phyloP scores from a whole-genome alignment of 2,888 invertebrate genomes.

The Mimumesa dahlbomi region DNA sequence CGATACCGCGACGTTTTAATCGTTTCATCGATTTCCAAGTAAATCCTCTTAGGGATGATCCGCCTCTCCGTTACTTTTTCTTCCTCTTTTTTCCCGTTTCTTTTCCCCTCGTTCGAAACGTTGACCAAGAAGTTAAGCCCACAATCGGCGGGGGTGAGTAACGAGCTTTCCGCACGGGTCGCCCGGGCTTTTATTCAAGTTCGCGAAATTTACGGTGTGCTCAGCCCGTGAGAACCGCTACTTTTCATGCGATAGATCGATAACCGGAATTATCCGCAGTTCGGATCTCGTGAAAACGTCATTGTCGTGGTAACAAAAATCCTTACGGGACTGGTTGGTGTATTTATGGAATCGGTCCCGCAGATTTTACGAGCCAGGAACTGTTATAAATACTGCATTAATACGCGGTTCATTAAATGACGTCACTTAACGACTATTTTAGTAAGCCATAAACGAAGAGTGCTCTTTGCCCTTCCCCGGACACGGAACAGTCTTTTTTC shows the following conservation, averaged over 20 bases:
- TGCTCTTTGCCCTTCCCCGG: slow-evolving; percentile 19
- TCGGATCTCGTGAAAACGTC: neutral
- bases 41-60: too few relatives aligned
- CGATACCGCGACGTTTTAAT: too few relatives aligned
- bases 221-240: neutral
- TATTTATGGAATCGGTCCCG: slow-evolving; percentile 67
- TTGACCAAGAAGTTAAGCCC: too few relatives aligned
- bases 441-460: slow-evolving; percentile 41
- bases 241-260: neutral
- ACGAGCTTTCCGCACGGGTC: too few relatives aligned
- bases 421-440: slow-evolving; percentile 71
- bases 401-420: slow-evolving; percentile 72
- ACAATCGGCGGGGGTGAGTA: too few relatives aligned
- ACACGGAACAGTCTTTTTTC: slow-evolving; percentile 19
- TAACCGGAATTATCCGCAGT: neutral
- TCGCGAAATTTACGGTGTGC: too few relatives aligned
- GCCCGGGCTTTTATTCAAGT: too few relatives aligned
- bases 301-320: slow-evolving; percentile 7
- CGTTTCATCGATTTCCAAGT: too few relatives aligned
- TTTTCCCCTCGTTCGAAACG: too few relatives aligned
- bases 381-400: slow-evolving; percentile 71
- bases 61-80: too few relatives aligned
- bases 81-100: too few relatives aligned
- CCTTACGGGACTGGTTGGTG: slow-evolving; percentile 50
- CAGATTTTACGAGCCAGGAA: slow-evolving; percentile 64